Evolutionary conservation across 2,888 invertebrate species (phyloP).

Genomic region (Drosophila bunnanda): DNA sequence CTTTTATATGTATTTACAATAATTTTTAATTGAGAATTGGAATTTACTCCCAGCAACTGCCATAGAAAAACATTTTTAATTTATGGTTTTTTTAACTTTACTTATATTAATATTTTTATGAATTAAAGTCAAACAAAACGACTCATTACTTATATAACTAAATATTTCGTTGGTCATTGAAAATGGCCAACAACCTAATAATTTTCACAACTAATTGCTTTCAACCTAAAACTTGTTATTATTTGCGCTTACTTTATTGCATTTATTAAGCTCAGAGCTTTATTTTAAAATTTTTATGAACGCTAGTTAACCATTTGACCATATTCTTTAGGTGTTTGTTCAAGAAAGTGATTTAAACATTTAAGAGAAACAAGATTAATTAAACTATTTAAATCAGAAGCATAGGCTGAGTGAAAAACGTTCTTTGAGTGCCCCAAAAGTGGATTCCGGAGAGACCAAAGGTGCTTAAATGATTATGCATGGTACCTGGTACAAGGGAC

Average conservation of each 20-base stretch:
- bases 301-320: constrained; percentile 15
- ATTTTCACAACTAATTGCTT: not conserved
- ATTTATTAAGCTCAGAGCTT: not conserved
- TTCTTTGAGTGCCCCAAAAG: not conserved
- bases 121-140: constrained; percentile 1
- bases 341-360: not conserved
- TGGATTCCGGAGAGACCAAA: constrained; percentile 31
- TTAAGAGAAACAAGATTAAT: not conserved
- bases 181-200: not conserved
- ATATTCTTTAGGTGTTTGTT: not conserved
- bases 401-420: not conserved
- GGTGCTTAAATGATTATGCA: constrained; percentile 83
- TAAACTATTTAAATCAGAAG: not conserved
- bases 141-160: not conserved
- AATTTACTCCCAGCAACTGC: not conserved
- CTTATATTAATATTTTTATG: not conserved
- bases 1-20: accelerated
- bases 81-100: not conserved
- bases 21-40: not conserved
- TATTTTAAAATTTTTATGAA: not conserved
- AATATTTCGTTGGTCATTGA: no score
- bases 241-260: not conserved
- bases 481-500: constrained; percentile 85
- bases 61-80: not conserved
- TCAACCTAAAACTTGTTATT: not conserved